Percentiles rank a stretch among this genome's conserved stretches.
Conservation (phyloP, 2,888 invertebrate species). For the Chironomus riparius region DNA sequence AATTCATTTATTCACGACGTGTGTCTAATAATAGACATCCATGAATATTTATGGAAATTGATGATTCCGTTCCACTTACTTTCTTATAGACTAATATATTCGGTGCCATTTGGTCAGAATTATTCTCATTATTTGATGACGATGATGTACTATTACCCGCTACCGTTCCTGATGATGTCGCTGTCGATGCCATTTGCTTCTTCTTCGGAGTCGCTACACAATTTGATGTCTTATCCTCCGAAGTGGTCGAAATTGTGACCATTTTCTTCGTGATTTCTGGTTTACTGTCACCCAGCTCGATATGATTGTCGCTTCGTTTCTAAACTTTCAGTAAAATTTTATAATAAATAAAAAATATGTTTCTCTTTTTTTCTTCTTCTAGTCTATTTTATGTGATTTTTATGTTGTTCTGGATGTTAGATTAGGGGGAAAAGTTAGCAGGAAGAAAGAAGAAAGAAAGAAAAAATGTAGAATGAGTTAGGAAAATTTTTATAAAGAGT, state of each 20-base stretch:
- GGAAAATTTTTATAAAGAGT: too few relatives aligned
- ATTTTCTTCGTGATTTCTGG: conserved; percentile 14
- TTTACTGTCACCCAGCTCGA: conserved; percentile 27
- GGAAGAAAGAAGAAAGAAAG: too few relatives aligned
- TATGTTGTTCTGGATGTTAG: too few relatives aligned
- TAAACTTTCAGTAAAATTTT: neutral
- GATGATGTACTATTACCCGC: conserved; percentile 29
- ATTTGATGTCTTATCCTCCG: conserved; percentile 21
- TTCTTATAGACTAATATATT: conserved; percentile 84
- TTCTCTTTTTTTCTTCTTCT: too few relatives aligned
- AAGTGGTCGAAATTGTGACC: conserved; percentile 17
- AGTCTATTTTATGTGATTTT: too few relatives aligned
- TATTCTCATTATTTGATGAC: conserved; percentile 45
- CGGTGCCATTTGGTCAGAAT: conserved; percentile 67
- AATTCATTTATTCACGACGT: neutral
- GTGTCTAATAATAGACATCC: too few relatives aligned
- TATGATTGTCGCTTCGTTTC: neutral
- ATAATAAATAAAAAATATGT: too few relatives aligned
- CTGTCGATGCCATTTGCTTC: conserved; percentile 29
- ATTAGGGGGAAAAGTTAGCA: too few relatives aligned
- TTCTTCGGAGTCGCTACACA: conserved; percentile 19
- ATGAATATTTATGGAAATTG: too few relatives aligned
- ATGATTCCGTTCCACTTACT: conserved; percentile 44
- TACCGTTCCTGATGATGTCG: conserved; percentile 31
- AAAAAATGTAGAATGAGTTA: too few relatives aligned